Conservation (phyloP, 1,140 invertebrate species). For the Papilio polytes region DNA sequence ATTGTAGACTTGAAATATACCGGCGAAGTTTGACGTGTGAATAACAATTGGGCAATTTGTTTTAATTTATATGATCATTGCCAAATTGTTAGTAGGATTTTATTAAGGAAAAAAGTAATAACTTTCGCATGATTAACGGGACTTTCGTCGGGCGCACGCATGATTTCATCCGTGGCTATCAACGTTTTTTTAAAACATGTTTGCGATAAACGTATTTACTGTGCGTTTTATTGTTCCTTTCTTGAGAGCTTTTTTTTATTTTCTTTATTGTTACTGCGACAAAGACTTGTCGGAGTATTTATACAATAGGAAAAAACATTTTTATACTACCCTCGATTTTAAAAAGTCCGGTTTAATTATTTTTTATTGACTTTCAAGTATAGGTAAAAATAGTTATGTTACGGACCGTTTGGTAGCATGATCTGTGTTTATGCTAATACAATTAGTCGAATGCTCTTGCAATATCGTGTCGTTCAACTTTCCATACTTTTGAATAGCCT, state of each 20-base stretch:
- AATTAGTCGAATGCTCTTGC: constrained; percentile 67
- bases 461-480: constrained; percentile 70
- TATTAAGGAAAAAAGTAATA: constrained; percentile 23
- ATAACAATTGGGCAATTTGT: neutral
- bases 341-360: neutral
- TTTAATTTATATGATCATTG: neutral
- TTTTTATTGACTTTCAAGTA: neutral
- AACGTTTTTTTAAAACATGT: constrained; percentile 47
- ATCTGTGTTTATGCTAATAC: constrained; percentile 73
- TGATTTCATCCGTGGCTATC: constrained; percentile 61
- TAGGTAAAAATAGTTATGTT: constrained; percentile 49
- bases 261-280: neutral
- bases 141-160: constrained; percentile 57
- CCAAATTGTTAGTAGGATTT: neutral
- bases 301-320: neutral
- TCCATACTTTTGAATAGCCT: constrained; percentile 44
- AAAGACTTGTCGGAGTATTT: neutral
- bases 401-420: constrained; percentile 61
- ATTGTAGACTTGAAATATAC: constrained; percentile 11
- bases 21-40: constrained; percentile 8
- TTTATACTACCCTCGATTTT: neutral
- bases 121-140: constrained; percentile 52
- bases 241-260: constrained; percentile 11
- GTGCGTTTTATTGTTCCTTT: constrained; percentile 42
- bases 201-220: constrained; percentile 46